phyloP scores from a whole-genome alignment of 2,888 invertebrate species.

The Esperia sulphurella region DNA sequence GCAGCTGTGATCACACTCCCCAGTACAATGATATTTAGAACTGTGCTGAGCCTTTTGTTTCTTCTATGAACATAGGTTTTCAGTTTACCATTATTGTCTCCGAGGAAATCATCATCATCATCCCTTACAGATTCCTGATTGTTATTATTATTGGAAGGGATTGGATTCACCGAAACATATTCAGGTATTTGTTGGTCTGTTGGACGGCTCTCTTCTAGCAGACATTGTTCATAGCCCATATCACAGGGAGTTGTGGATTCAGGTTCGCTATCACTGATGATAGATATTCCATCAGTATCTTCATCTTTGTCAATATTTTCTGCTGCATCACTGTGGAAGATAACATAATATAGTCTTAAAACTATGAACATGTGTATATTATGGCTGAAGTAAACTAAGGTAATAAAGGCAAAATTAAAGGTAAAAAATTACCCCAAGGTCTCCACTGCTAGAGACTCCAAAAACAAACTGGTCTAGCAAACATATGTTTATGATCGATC shows the following conservation, averaged over 20 bases:
- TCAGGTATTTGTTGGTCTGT: conserved; percentile 29
- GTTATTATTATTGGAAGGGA: conserved; percentile 28
- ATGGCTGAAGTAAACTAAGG: too few relatives aligned
- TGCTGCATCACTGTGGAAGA: conserved; percentile 33
- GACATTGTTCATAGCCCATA: conserved; percentile 31
- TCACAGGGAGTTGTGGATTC: conserved; percentile 49
- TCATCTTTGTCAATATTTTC: conserved; percentile 61
- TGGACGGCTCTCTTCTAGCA: conserved; percentile 35
- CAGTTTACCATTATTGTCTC: conserved; percentile 48
- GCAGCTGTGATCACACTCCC: conserved; percentile 73
- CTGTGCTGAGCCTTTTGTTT: conserved; percentile 67
- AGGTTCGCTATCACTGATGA: conserved; percentile 71
- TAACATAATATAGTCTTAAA: neutral
- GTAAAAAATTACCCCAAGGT: too few relatives aligned
- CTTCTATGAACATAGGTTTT: conserved; percentile 72
- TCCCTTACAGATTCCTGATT: conserved; percentile 37
- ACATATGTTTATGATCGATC: too few relatives aligned
- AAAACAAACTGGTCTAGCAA: too few relatives aligned
- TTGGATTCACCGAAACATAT: conserved; percentile 32
- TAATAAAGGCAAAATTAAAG: too few relatives aligned
- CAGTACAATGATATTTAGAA: conserved; percentile 67
- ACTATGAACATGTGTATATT: too few relatives aligned
- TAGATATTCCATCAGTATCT: conserved; percentile 74
- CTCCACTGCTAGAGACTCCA: too few relatives aligned
- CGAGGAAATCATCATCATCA: conserved; percentile 53